Evolutionary conservation across 2,888 invertebrate species (phyloP), one percentile per base, ranked within the genome.

Genomic region (Nomada hirtipes): DNA sequence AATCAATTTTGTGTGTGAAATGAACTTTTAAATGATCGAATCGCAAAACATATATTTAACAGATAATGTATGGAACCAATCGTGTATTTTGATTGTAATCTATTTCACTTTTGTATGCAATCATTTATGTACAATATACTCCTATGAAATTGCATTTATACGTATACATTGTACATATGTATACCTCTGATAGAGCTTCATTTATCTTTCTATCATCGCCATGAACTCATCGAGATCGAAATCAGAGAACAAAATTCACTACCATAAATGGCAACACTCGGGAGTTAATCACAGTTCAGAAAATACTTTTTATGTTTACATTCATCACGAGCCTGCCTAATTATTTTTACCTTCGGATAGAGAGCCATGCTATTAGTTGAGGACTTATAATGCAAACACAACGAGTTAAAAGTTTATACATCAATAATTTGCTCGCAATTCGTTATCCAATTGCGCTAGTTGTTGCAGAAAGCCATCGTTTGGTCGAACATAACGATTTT

Each of bases 391-490:
- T 47, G 47, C 3, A 36, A 36, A 36, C 13, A 15, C 47, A 47
- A 15, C 15, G 13, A 15, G 47, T 52, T 7, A 68, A 29, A 2
- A n/a, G 18, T 71, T 4, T 52, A 63, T 63, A 53, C 44, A 80
- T 89, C 44, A 91, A 87, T 52, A 91, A 90, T 72, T 89, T 86
- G 52, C 92, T 90, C 91, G 91, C 44, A 93, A 76, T 13, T 91
- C 91, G 88, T 94, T 95, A 82, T 95, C 94, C 69, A 97, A 95
- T 85, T 96, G 95, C 78, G 97, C 97, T 80, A 98, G 94, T 90
- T 97, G 97, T 74, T 96, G 96, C 76, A 98, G 94, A 94, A 98
- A 98, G 76, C 97, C 97, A 89, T 96, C 96, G 92, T 98, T 98
- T 61, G 98, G 97, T 90, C 96, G 96, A 88, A 98, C 96, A 89